Percentiles rank a stretch among this genome's conserved stretches.
phyloP scores from a whole-genome alignment of 2,113 vertebrate species.

The Romanogobio albipinnatus region DNA sequence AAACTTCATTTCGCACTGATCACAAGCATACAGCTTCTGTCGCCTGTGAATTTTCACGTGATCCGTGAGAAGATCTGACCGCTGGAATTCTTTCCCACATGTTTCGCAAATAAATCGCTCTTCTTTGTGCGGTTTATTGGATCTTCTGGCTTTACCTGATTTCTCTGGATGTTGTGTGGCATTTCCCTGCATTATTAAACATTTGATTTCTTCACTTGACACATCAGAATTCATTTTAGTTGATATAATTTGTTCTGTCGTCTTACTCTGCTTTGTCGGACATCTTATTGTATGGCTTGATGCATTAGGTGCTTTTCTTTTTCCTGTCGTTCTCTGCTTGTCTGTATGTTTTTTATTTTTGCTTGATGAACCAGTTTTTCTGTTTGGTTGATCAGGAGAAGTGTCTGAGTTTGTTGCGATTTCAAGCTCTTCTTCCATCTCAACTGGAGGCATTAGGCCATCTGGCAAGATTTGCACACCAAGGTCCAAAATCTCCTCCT shows the following conservation, averaged over 20 bases:
- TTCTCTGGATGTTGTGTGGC: neutral
- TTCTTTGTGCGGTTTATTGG: neutral
- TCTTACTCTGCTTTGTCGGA: neutral
- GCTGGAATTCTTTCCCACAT: constrained; percentile 51
- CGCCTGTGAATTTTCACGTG: constrained; percentile 50
- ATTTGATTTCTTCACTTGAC: neutral
- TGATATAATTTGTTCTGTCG: neutral
- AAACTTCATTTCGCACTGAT: constrained; percentile 54
- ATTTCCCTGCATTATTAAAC: neutral
- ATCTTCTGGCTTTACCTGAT: neutral
- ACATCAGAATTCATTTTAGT: neutral
- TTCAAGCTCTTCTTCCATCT: constrained; percentile 46
- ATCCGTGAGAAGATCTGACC: constrained; percentile 41
- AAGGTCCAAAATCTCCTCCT: constrained; percentile 27
- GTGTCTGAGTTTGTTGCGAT: neutral
- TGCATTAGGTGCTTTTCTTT: neutral
- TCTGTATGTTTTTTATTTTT: neutral
- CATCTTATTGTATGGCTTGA: neutral
- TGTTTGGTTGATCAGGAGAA: neutral
- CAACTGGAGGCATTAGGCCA: constrained; percentile 55
- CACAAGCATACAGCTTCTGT: constrained; percentile 48
- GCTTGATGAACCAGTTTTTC: neutral
- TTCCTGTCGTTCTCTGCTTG: neutral
- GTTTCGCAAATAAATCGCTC: constrained; percentile 41
- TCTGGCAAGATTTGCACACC: constrained; percentile 17